Conservation (phyloP, 2,797 vertebrate species). For the Sebastes cheni region DNA sequence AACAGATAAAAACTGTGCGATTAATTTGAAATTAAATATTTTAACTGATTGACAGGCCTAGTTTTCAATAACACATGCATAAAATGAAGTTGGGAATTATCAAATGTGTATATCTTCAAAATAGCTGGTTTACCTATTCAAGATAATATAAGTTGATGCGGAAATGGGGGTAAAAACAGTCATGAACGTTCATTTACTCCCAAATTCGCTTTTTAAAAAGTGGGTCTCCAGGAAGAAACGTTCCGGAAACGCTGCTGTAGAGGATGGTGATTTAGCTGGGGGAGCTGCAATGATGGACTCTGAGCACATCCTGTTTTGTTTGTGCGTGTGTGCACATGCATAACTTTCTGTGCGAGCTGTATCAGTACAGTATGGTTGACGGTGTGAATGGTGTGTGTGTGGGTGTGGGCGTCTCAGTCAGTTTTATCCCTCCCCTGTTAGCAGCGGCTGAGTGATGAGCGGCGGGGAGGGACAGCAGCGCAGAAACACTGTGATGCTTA, state of each 20-base stretch:
- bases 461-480: conserved; percentile 12
- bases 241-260: neutral
- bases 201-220: too few relatives aligned
- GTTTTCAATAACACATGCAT: too few relatives aligned
- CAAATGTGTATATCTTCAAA: too few relatives aligned
- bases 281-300: conserved; percentile 11
- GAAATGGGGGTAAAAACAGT: too few relatives aligned
- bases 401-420: conserved; percentile 22
- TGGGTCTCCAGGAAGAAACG: too few relatives aligned
- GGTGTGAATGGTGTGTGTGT: neutral
- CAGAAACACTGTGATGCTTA: conserved; percentile 35
- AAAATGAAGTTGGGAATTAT: too few relatives aligned
- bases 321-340: neutral
- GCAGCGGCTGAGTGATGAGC: conserved; percentile 53
- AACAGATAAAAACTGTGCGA: too few relatives aligned
- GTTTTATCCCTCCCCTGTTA: conserved; percentile 53
- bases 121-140: too few relatives aligned
- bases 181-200: rapidly evolving
- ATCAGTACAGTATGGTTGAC: neutral
- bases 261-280: conserved; percentile 25
- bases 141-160: too few relatives aligned
- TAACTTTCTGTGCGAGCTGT: neutral
- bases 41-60: too few relatives aligned
- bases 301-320: conserved; percentile 59
- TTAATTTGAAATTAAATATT: too few relatives aligned